Evolutionary conservation across 2,113 vertebrate genomes (phyloP), one percentile per base, ranked within the genome.

Genomic region (Brevimyrus niger): DNA sequence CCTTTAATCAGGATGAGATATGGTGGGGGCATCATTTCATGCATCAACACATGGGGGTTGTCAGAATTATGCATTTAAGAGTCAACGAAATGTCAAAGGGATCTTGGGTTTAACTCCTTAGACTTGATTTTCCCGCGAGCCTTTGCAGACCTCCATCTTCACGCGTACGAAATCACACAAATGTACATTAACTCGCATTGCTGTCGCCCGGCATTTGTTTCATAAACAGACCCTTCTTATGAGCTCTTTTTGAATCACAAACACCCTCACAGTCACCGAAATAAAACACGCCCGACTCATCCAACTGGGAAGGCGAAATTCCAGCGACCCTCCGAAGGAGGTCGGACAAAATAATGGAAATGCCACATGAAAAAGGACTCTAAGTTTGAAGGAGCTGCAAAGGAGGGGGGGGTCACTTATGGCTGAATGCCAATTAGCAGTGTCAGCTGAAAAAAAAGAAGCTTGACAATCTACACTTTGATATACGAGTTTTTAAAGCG

Each of bases 1-100:
- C 73, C 73, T 80, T 80, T 80, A 80, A 80, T 80, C 73, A 80
- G 73, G 31, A 80, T 42, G 73, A 80, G 73, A 80, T 31, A 38
- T 76, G 35, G 73, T 11, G 61, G 17, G 69, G 35, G 35, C 73
- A 80, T 80, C 35, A 80, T 15, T 80, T 17, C 35, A 35, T 80
- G 11, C 73, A 80, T 80, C 38, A 76, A n/a, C 69, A 38, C 15
- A 13, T 73, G 15, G 35, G 4, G 35, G 73, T n/a, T 80, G 73
- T 80, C 11, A 38, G 73, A 80, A 80, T 80, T 35, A 17, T 80
- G 35, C 15, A 38, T 80, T 42, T 80, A 42, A 13, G 38, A 35
- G 35, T 42, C 73, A 80, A 80, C 0, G 1, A 42, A 80, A 80
- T 42, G 31, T 17, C 73, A 19, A 42, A 80, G 42, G 73, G n/a